Percentiles rank a stretch among this genome's conserved stretches.
Evolutionary conservation across 30 jellyfish, hydroid and myxozoan species (phyloP).

Genomic region (Nemopilema nomurai): DNA sequence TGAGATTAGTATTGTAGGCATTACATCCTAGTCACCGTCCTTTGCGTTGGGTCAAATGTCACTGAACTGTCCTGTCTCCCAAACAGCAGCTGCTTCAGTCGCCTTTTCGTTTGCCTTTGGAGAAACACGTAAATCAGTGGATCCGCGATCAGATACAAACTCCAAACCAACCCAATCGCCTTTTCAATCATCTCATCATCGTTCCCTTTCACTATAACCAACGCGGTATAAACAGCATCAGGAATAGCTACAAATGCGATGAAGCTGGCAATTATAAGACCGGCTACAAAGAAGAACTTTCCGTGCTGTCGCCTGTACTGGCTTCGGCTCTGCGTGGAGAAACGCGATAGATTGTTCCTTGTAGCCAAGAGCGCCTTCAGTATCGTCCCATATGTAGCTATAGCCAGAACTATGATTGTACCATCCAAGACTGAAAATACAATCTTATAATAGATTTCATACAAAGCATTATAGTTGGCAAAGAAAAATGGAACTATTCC

Average conservation of each 20-base stretch:
- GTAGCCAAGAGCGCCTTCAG: conserved; percentile 2
- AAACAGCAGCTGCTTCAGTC: not conserved
- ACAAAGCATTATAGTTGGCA: conserved; percentile 21
- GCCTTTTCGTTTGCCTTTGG: conserved; percentile 25
- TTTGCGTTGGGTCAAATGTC: not conserved
- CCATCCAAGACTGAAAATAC: conserved; percentile 46
- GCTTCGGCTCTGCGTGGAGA: not conserved
- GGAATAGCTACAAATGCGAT: conserved; percentile 60
- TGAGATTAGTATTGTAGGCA: not conserved
- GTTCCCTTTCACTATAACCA: conserved; percentile 26
- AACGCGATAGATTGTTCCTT: not conserved
- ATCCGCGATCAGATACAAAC: conserved; percentile 37
- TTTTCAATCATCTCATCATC: conserved; percentile 39
- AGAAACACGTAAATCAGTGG: conserved; percentile 52
- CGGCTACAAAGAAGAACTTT: conserved; percentile 34
- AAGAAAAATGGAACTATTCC: conserved; percentile 52
- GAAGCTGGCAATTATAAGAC: conserved; percentile 50
- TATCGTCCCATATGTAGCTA: conserved; percentile 40
- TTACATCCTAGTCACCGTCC: not conserved
- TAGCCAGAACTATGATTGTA: conserved; percentile 10
- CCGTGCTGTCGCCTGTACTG: not conserved
- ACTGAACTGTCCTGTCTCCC: not conserved
- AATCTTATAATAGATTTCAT: conserved; percentile 43
- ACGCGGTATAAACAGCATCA: conserved; percentile 36
- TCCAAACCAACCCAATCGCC: conserved; percentile 46